phyloP scores from a whole-genome alignment of 2,113 vertebrate genomes.

The Fregata magnificens region DNA sequence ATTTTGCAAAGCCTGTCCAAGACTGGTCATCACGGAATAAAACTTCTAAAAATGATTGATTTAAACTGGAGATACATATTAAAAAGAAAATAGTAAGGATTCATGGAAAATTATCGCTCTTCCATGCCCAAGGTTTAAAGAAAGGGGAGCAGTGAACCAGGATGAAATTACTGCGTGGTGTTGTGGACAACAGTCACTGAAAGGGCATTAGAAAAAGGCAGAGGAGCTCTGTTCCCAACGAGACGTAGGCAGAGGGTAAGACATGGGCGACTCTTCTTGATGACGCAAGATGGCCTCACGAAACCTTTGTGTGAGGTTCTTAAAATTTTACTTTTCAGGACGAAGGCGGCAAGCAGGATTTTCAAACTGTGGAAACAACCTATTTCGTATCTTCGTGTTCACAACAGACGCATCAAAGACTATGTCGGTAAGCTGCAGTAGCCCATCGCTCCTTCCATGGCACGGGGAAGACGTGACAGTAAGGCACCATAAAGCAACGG shows the following conservation, averaged over 20 bases:
- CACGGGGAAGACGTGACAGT: fast-evolving
- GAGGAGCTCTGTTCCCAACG: not conserved
- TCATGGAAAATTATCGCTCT: not conserved
- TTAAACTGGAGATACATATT: not conserved
- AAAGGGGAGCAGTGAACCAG: not conserved
- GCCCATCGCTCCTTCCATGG: fast-evolving
- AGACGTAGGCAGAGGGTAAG: not conserved
- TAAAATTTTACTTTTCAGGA: not conserved
- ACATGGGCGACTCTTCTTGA: not conserved
- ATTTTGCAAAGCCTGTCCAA: not conserved
- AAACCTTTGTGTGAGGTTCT: not conserved
- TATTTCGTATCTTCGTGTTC: not conserved
- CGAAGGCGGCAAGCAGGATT: not conserved
- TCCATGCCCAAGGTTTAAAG: fast-evolving
- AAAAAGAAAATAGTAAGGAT: fast-evolving
- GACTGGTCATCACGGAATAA: not conserved
- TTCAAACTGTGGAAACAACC: not conserved
- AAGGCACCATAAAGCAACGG: fast-evolving
- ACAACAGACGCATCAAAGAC: not conserved
- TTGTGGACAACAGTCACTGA: not conserved
- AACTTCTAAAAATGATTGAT: not conserved
- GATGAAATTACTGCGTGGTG: fast-evolving
- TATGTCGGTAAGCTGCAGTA: fast-evolving
- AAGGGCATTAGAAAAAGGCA: no score
- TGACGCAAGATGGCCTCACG: not conserved